phyloP scores from a whole-genome alignment of 2,888 invertebrate genomes.

The Sesia bembeciformis region DNA sequence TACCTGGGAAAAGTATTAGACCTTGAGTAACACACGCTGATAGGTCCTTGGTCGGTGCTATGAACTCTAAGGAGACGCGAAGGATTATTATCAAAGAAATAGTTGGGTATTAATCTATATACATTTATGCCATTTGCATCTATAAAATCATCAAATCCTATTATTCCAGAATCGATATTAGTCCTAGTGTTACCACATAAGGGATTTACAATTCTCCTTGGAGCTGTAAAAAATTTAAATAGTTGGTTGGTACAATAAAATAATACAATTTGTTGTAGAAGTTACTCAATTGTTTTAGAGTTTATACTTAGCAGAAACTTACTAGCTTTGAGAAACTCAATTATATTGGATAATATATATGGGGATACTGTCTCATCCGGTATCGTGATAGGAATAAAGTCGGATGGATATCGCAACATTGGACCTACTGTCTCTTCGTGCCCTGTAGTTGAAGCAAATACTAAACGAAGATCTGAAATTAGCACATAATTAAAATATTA shows the following conservation, averaged over 20 bases:
- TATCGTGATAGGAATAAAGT: conserved; percentile 10
- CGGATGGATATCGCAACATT: conserved; percentile 5
- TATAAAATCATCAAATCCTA: conserved; percentile 74
- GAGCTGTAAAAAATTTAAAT: conserved; percentile 24
- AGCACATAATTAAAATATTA: too few species aligned
- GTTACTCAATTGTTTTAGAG: too few species aligned
- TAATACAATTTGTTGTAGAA: too few species aligned
- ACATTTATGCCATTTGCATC: conserved; percentile 78
- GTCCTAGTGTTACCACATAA: conserved; percentile 66
- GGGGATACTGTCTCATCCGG: conserved; percentile 5
- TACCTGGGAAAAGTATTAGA: conserved; percentile 16
- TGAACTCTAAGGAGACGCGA: conserved; percentile 55
- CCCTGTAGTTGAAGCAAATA: conserved; percentile 10
- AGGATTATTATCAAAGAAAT: conserved; percentile 73
- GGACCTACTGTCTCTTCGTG: conserved; percentile 8
- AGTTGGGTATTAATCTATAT: conserved; percentile 82
- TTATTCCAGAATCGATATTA: conserved; percentile 47
- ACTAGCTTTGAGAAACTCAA: conserved; percentile 3
- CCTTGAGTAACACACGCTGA: conserved; percentile 75
- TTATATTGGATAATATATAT: conserved; percentile 2
- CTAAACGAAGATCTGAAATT: conserved; percentile 10
- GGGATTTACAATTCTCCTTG: conserved; percentile 76
- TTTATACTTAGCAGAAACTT: not conserved
- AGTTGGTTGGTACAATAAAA: too few species aligned
- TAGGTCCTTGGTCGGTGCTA: conserved; percentile 45